Conservation (phyloP, 2,113 vertebrate species). For the Calidris pugnax region DNA sequence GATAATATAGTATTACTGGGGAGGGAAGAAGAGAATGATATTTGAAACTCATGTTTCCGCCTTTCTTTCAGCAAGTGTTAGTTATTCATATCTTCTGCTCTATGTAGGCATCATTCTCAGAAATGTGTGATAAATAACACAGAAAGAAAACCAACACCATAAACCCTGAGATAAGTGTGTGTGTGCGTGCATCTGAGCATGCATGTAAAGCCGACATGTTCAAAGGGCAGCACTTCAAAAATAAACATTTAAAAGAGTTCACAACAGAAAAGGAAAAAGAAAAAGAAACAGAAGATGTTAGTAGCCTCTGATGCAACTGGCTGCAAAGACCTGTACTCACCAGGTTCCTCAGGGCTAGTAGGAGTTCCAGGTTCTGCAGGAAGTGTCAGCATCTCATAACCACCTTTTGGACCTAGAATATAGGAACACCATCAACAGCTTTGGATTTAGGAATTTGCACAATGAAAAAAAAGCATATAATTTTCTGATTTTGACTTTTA, state of each 20-base stretch:
- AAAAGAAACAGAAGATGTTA: background rate
- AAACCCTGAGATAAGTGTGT: background rate
- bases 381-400: constrained; percentile 56
- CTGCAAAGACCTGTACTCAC: constrained; percentile 40
- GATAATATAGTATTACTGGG: background rate
- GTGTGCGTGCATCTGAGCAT: no score
- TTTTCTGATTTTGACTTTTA: background rate
- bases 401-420: constrained; percentile 57
- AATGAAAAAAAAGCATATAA: background rate
- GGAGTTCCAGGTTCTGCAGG: constrained; percentile 54
- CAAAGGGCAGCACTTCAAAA: background rate
- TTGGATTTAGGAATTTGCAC: background rate
- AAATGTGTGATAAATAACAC: background rate
- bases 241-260: background rate
- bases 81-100: background rate
- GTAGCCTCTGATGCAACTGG: background rate
- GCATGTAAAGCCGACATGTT: background rate
- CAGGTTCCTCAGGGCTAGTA: constrained; percentile 35
- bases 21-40: background rate
- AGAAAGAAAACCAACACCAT: background rate
- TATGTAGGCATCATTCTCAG: background rate
- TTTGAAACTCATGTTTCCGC: background rate
- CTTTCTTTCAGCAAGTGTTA: background rate
- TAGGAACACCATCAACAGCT: background rate
- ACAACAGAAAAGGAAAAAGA: background rate